phyloP scores from a whole-genome alignment of 2,113 vertebrate species.

The Peucedramus taeniatus region DNA sequence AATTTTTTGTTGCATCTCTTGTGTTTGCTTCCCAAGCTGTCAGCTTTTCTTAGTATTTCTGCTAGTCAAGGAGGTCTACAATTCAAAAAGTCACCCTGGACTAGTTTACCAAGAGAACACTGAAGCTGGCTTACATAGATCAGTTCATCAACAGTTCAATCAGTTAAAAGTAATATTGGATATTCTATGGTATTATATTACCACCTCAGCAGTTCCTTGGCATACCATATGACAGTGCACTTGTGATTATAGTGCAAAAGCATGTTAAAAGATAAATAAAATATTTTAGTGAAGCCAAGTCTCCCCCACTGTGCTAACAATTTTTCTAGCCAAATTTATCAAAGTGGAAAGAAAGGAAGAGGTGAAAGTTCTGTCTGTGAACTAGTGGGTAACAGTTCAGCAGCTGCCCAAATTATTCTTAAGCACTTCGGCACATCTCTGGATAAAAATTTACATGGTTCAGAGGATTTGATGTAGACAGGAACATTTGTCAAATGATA shows the following conservation, averaged over 20 bases:
- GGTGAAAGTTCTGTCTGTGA: background rate
- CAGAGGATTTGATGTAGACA: conserved; percentile 13
- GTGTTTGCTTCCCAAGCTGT: background rate
- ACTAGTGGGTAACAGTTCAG: background rate
- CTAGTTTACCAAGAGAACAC: background rate
- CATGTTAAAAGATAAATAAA: background rate
- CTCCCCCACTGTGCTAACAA: background rate
- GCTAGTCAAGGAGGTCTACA: background rate
- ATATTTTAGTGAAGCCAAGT: background rate
- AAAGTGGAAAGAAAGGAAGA: background rate
- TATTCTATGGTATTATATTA: background rate
- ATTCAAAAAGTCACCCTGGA: background rate
- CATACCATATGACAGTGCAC: accelerated
- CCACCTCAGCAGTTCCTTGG: background rate
- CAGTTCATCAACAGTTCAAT: background rate
- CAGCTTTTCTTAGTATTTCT: background rate
- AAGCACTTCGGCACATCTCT: conserved; percentile 14
- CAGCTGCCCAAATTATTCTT: conserved; percentile 36
- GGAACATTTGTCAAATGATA: conserved; percentile 63
- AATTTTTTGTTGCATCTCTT: background rate
- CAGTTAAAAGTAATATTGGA: background rate
- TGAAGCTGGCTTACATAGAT: background rate
- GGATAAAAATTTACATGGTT: conserved; percentile 37
- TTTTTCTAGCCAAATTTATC: background rate
- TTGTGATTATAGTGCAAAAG: background rate